Percentiles rank a stretch among this genome's conserved stretches.
Conservation (phyloP, 2,888 invertebrate genomes). For the Synanthedon myopaeformis region DNA sequence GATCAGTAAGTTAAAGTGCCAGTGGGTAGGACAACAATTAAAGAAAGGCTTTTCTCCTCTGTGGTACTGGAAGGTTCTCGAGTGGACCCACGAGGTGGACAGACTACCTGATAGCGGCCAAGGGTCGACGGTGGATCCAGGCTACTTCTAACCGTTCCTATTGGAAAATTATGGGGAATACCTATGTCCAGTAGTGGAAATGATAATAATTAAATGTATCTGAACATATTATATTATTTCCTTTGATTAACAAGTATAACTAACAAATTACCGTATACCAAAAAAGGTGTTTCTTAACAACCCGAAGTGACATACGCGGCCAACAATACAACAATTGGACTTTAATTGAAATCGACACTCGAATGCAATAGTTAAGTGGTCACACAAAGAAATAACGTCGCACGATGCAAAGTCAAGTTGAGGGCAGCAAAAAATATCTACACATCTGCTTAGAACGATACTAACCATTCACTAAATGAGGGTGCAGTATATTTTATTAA, state of each 20-base stretch:
- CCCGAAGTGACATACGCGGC: slow-evolving; percentile 3
- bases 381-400: slow-evolving; percentile 15
- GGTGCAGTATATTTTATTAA: slow-evolving; percentile 9
- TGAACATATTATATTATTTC: neutral
- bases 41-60: too few species aligned
- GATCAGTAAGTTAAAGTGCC: too few species aligned
- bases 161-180: too few species aligned
- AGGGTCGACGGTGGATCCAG: too few species aligned
- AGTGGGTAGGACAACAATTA: too few species aligned
- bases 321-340: slow-evolving; percentile 25
- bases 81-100: too few species aligned
- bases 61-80: too few species aligned
- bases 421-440: slow-evolving; percentile 24
- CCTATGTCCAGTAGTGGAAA: too few species aligned
- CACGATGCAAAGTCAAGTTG: slow-evolving; percentile 2
- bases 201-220: too few species aligned
- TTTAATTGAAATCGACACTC: slow-evolving; percentile 50
- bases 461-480: slow-evolving; percentile 5
- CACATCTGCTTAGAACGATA: slow-evolving; percentile 30
- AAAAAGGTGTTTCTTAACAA: neutral
- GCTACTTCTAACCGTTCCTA: too few species aligned
- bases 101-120: too few species aligned
- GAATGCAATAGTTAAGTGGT: slow-evolving; percentile 16
- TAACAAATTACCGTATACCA: neutral
- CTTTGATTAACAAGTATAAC: neutral